Conservation (phyloP, 2,888 invertebrate genomes). For the Amiota mariae region DNA sequence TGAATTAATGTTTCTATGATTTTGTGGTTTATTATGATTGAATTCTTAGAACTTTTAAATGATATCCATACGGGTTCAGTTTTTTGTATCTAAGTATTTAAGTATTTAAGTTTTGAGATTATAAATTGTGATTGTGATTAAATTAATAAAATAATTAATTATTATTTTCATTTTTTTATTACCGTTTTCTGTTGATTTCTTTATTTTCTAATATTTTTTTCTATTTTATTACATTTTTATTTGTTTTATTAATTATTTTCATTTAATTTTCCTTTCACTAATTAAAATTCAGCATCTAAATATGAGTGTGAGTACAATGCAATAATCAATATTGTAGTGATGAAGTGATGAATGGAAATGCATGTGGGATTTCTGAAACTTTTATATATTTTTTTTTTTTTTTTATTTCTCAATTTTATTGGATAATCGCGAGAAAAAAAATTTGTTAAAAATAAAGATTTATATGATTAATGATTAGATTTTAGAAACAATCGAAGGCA, state of each 20-base stretch:
- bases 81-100: background rate
- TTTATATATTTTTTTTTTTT: too few species aligned
- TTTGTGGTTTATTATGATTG: slow-evolving; percentile 41
- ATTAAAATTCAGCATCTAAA: too few species aligned
- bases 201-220: background rate
- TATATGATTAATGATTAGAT: too few species aligned
- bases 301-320: too few species aligned
- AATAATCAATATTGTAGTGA: too few species aligned
- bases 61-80: slow-evolving; percentile 36
- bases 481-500: too few species aligned
- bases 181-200: slow-evolving; percentile 2
- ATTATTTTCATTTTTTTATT: slow-evolving; percentile 26
- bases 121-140: background rate
- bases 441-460: too few species aligned
- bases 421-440: too few species aligned
- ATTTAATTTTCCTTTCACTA: slow-evolving; percentile 50
- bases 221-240: background rate
- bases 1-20: slow-evolving; percentile 51
- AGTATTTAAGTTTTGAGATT: background rate
- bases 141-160: background rate
- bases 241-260: slow-evolving; percentile 54
- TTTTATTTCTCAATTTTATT: too few species aligned
- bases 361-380: too few species aligned
- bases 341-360: too few species aligned
- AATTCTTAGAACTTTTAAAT: slow-evolving; percentile 51